Percentiles rank a stretch among this genome's conserved stretches.
These are phyloP conservation scores for Cerastis leucographa DNA, from an alignment of 2,888 invertebrate genomes.

Conservation along the genomic window DNA sequence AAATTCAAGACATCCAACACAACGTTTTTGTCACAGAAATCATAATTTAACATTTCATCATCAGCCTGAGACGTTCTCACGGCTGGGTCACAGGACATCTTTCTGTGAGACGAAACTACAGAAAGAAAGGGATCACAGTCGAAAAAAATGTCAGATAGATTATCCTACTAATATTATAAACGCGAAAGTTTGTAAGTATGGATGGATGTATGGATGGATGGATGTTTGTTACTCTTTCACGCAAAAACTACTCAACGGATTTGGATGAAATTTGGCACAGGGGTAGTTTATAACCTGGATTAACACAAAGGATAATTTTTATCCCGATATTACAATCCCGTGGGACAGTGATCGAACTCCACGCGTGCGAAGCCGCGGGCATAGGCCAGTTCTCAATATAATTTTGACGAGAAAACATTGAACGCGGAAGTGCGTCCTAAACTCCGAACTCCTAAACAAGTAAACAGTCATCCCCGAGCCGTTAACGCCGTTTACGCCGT, in stretches of 20 bases:
- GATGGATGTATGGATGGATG: too few relatives aligned
- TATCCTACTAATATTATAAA: too few relatives aligned
- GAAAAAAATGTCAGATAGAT: conserved; percentile 17
- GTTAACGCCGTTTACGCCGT: conserved; percentile 63
- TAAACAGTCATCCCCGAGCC: conserved; percentile 59
- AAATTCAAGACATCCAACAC: neutral
- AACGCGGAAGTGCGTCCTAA: conserved; percentile 65
- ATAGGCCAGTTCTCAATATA: too few relatives aligned
- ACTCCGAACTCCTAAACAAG: conserved; percentile 45
- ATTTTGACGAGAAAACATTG: conserved; percentile 31
- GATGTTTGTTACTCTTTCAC: too few relatives aligned
- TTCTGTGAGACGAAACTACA: neutral
- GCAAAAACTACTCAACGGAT: too few relatives aligned
- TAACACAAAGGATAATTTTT: too few relatives aligned
- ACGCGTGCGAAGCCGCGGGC: too few relatives aligned
- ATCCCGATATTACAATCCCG: too few relatives aligned
- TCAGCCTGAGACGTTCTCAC: neutral
- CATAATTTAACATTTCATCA: neutral
- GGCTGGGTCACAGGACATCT: neutral
- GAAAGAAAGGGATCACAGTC: neutral
- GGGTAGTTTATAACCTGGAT: too few relatives aligned
- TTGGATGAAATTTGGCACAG: too few relatives aligned
- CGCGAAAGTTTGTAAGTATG: too few relatives aligned
- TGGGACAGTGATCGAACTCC: too few relatives aligned
- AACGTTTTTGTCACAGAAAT: neutral